Evolutionary conservation across 1,140 invertebrate species (phyloP), one percentile per base, ranked within the genome.

Genomic region (Drosophila aff.): DNA sequence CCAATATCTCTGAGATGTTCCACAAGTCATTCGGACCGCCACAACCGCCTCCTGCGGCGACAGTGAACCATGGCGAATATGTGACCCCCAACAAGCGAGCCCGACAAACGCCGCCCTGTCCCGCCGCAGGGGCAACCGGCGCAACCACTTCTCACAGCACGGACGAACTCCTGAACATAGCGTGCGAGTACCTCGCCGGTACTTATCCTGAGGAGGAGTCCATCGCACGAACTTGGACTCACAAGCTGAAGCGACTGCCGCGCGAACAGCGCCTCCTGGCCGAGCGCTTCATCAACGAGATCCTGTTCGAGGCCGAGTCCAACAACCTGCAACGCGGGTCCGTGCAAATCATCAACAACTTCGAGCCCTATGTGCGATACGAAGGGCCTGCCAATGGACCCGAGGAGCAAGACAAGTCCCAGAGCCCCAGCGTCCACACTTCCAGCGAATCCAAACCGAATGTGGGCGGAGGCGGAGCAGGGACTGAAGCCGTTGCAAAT

Each of bases 261-360:
- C 80, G 85, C 10, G 87, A 91, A 26, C 91, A 92, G 38, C 75
- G 91, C 0, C 72, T 92, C 8, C 73, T 92, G 6, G 91, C 91
- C 13, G 91, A 92, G 64, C 90, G 90, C 2, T 92, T 91, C 26
- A 92, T 92, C n/a, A 92, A 92, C 31, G 91, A 92, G 44, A 91
- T 92, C n/a, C 79, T 92, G 0, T 92, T 92, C 26, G 91, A 92
- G 60, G 91, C 91, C 11, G 91, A 92, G 61, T 91, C 85, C 3
- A 83, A 81, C 44, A 92, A 91, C 44, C 55, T 92, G 55, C 91
- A 92, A 57, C 85, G 91, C 6, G 91, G 89, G 4, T 92, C 91
- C 0, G 83, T 92, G 15, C 89, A 92, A 62, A 81, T 92, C 43
- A 92, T 92, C 58, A 92, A 92, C 18, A 87, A 81, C 46, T 91